Percentiles rank a stretch among this genome's conserved stretches.
Evolutionary conservation across 2,888 invertebrate species (phyloP).

Genomic region (Oligia latruncula): DNA sequence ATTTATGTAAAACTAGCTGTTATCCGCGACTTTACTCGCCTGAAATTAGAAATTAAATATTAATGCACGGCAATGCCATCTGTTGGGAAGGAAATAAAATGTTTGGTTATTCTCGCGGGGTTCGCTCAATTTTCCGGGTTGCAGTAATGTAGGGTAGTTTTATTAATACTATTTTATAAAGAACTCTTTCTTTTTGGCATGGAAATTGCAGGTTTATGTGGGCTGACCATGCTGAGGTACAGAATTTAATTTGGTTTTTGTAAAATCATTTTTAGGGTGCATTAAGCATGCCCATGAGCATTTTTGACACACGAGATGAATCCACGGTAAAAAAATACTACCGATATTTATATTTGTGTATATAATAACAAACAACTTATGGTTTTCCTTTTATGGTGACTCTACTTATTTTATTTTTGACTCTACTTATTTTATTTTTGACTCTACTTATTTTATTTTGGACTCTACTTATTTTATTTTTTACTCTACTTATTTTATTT

Average conservation of each 20-base stretch:
- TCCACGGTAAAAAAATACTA: too few relatives aligned
- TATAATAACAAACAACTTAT: too few relatives aligned
- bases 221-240: neutral
- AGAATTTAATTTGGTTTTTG: neutral
- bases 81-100: constrained; percentile 60
- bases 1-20: constrained; percentile 66
- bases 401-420: too few relatives aligned
- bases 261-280: too few relatives aligned
- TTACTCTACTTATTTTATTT: too few relatives aligned
- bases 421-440: too few relatives aligned
- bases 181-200: neutral
- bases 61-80: constrained; percentile 60
- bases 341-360: too few relatives aligned
- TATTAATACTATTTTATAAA: constrained; percentile 18
- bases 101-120: constrained; percentile 57
- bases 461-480: too few relatives aligned
- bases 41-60: constrained; percentile 68
- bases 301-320: too few relatives aligned
- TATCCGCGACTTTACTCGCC: constrained; percentile 63
- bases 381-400: too few relatives aligned
- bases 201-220: neutral
- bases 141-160: constrained; percentile 40
- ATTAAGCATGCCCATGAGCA: too few relatives aligned
- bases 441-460: too few relatives aligned
- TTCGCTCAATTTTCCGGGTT: constrained; percentile 44